phyloP scores from a whole-genome alignment of 1,140 invertebrate species.

The Venustaconcha ellipsiformis region DNA sequence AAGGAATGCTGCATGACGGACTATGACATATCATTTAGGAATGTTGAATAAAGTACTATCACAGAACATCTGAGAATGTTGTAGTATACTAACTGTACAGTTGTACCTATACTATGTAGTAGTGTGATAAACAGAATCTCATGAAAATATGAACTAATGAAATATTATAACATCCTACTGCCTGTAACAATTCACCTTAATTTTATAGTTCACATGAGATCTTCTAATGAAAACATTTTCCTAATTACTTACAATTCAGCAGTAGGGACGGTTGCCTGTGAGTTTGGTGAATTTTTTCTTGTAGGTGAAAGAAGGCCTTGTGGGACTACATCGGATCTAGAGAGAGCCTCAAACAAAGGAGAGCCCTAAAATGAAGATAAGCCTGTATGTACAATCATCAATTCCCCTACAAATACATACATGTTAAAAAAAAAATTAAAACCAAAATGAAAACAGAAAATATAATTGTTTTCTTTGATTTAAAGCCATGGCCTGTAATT shows the following conservation, averaged over 20 bases:
- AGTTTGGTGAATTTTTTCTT: background rate
- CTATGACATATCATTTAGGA: background rate
- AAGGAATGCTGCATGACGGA: background rate
- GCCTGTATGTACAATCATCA: constrained; percentile 13
- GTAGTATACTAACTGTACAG: too few species aligned
- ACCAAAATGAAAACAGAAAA: background rate
- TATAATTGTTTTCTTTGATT: background rate
- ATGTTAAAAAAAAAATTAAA: background rate
- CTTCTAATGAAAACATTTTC: too few species aligned
- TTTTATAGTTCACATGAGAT: too few species aligned
- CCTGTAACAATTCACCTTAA: too few species aligned
- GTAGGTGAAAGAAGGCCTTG: background rate
- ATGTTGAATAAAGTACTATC: background rate
- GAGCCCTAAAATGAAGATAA: constrained; percentile 37
- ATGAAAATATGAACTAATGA: too few species aligned
- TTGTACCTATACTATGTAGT: too few species aligned
- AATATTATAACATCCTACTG: too few species aligned
- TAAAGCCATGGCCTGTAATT: too few species aligned
- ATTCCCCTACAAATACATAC: constrained; percentile 2
- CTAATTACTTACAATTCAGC: constrained; percentile 46
- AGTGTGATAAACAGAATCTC: too few species aligned
- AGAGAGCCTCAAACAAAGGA: constrained; percentile 45
- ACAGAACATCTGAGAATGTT: background rate
- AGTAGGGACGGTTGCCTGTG: background rate
- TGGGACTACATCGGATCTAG: constrained; percentile 16